Evolutionary conservation across 1,140 invertebrate species (phyloP).

Genomic region (Grapholita molesta): DNA sequence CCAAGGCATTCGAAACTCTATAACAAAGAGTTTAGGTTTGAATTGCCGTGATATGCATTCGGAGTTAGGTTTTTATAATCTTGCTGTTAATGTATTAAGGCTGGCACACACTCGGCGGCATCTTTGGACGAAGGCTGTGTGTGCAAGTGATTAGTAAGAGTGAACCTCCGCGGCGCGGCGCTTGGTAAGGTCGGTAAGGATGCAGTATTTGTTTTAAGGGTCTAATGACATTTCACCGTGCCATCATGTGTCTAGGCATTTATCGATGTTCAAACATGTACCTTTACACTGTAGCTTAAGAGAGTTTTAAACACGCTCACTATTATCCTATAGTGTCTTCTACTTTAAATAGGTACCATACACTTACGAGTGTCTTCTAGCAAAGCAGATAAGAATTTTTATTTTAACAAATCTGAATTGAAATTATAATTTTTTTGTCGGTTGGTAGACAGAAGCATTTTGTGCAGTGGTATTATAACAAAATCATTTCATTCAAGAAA

Average conservation of each 20-base stretch:
- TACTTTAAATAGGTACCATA: too few species aligned
- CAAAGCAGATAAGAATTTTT: too few species aligned
- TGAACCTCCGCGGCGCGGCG: slow-evolving; percentile 11
- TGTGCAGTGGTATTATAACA: too few species aligned
- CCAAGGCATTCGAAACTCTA: not conserved
- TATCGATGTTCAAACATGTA: slow-evolving; percentile 7
- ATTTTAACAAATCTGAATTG: too few species aligned
- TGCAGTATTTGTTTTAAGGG: slow-evolving; percentile 1
- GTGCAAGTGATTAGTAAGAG: slow-evolving; percentile 5
- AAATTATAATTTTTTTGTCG: too few species aligned
- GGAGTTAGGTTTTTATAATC: not conserved
- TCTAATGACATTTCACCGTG: slow-evolving; percentile 15
- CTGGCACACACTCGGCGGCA: not conserved
- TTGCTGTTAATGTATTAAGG: not conserved
- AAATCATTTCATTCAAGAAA: too few species aligned
- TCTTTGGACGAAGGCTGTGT: not conserved
- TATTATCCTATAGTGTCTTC: too few species aligned
- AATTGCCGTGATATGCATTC: not conserved
- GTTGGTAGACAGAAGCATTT: too few species aligned
- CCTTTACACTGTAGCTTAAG: not conserved
- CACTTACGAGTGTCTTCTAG: too few species aligned
- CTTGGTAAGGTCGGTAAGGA: slow-evolving; percentile 1
- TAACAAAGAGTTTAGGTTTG: not conserved
- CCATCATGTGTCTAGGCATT: slow-evolving; percentile 16
- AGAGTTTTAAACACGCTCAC: not conserved